Percentiles rank a stretch among this genome's conserved stretches.
Evolutionary conservation across 2,797 vertebrate genomes (phyloP).

Genomic region (Poeciliopsis presidionis): DNA sequence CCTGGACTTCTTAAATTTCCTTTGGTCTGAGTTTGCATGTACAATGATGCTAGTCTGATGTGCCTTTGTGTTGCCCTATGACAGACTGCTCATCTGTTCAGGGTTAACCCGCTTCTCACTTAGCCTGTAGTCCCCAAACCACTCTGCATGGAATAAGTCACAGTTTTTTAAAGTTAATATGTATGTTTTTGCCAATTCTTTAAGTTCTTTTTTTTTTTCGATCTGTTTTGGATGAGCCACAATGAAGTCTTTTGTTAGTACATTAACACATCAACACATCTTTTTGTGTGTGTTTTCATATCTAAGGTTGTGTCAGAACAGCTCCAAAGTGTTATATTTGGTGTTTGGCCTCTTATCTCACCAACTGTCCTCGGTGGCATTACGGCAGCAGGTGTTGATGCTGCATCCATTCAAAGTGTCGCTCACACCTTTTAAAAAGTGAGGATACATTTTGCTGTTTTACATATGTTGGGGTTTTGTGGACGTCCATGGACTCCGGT

Average conservation of each 20-base stretch:
- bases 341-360: slow-evolving; percentile 66
- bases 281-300: slow-evolving; percentile 1
- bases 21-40: neutral
- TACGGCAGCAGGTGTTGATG: slow-evolving; percentile 74
- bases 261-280: neutral
- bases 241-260: slow-evolving; percentile 1
- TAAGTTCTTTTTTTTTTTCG: neutral
- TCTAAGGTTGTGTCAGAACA: slow-evolving; percentile 41
- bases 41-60: neutral
- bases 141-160: neutral
- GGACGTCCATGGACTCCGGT: slow-evolving; percentile 35
- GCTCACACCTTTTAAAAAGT: slow-evolving; percentile 83
- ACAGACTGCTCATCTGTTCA: neutral
- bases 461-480: slow-evolving; percentile 66
- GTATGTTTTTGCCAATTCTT: neutral
- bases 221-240: neutral
- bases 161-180: neutral
- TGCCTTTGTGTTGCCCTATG: neutral
- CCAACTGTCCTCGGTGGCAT: slow-evolving; percentile 57
- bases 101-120: neutral
- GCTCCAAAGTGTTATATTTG: slow-evolving; percentile 54
- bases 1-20: neutral
- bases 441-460: slow-evolving; percentile 71
- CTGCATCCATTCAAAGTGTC: slow-evolving; percentile 70
- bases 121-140: neutral